A percentile compares a stretch with the other conserved stretches of the same genome.
Conservation (phyloP, 2,113 vertebrate species). For the Ciconia stormi region DNA sequence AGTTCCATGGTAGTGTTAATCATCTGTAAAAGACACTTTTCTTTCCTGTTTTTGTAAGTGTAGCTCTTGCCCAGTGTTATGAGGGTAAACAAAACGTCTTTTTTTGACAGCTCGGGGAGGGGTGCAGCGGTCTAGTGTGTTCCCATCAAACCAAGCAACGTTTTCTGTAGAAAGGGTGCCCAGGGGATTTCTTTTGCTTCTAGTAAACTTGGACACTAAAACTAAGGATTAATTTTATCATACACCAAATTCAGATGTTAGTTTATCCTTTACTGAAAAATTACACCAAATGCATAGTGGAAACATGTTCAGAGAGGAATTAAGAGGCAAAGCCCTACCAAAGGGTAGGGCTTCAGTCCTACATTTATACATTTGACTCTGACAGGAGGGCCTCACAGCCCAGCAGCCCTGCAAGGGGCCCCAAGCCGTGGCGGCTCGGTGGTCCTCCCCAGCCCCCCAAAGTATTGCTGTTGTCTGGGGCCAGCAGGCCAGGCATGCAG, state of each 20-base stretch:
- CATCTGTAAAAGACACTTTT: neutral
- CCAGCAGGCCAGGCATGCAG: neutral
- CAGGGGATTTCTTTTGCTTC: neutral
- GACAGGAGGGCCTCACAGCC: neutral
- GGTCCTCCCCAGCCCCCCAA: neutral
- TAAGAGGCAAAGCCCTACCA: neutral
- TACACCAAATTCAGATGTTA: neutral
- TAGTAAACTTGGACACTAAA: neutral
- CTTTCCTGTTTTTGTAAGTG: neutral
- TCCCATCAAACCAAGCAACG: neutral
- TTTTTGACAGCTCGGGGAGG: neutral
- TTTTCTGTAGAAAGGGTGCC: neutral
- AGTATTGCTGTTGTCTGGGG: neutral
- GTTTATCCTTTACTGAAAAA: neutral
- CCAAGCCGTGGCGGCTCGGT: fast-evolving
- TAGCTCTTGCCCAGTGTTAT: neutral
- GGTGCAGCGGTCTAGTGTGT: neutral
- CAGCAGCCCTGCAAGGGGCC: neutral
- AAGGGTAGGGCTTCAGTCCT: neutral
- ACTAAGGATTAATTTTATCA: neutral
- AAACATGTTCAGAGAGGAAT: neutral
- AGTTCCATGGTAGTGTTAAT: neutral
- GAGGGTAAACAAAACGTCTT: neutral
- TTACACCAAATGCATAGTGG: neutral
- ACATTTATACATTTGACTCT: neutral